Conservation (phyloP, 2,888 invertebrate genomes). For the Ormyrus labotus region DNA sequence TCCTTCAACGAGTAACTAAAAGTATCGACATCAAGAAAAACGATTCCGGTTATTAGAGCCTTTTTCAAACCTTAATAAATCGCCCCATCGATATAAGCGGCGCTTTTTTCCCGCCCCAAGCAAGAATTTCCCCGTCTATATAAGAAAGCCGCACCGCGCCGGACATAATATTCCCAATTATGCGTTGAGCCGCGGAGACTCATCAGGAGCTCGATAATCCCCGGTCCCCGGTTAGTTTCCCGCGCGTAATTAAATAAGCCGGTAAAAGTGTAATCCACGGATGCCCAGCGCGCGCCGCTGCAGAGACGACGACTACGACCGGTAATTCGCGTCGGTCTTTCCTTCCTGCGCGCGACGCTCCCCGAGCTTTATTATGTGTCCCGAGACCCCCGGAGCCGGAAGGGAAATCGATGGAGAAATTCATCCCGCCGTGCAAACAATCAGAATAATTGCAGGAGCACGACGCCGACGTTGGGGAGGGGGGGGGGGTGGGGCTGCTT, state of each 20-base stretch:
- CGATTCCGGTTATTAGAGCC: no score
- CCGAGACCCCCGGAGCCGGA: neutral
- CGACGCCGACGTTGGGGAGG: no score
- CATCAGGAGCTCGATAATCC: conserved; percentile 49
- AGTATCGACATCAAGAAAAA: no score
- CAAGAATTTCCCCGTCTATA: no score
- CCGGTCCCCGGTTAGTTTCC: conserved; percentile 3
- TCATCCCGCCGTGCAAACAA: conserved; percentile 46
- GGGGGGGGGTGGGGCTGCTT: no score
- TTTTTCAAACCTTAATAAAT: no score
- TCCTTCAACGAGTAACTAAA: no score
- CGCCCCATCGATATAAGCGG: no score
- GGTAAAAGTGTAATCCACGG: conserved; percentile 55
- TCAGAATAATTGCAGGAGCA: conserved; percentile 44
- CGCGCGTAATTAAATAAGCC: conserved; percentile 55
- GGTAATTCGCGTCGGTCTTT: conserved; percentile 49
- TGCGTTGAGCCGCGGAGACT: conserved; percentile 28
- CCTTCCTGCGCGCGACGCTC: neutral
- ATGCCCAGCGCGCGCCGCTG: neutral
- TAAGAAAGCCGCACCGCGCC: neutral
- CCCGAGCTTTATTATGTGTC: conserved; percentile 39
- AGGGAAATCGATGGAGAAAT: conserved; percentile 44
- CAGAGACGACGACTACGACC: conserved; percentile 18
- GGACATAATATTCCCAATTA: conserved; percentile 46
- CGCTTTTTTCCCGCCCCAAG: no score